These are phyloP conservation scores for Calliphora vomitoria DNA, from an alignment of 2,888 invertebrate species.

Conservation along the genomic window DNA sequence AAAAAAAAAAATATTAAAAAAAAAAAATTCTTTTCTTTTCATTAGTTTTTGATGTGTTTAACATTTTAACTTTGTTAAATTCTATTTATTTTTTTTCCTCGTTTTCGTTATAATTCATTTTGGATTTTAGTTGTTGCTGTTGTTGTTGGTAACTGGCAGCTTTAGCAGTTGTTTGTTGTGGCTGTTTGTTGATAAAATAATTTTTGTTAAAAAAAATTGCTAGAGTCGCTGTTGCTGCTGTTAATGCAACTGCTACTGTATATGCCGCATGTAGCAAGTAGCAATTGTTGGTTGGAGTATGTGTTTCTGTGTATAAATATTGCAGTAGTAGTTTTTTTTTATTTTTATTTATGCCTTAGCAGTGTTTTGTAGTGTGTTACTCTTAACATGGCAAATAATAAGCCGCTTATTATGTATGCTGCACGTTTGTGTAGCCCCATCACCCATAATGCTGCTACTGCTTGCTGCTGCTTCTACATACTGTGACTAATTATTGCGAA, in stretches of 20 bases:
- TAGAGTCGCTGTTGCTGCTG: slow-evolving; percentile 13
- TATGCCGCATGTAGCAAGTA: slow-evolving; percentile 40
- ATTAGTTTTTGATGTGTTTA: slow-evolving; percentile 71
- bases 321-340: slow-evolving; percentile 6
- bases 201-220: slow-evolving; percentile 31
- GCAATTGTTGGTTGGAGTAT: slow-evolving; percentile 18
- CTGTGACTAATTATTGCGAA: slow-evolving; percentile 72
- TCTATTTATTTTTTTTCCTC: slow-evolving; percentile 12
- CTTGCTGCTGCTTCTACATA: slow-evolving; percentile 52
- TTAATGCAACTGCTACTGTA: slow-evolving; percentile 36
- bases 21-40: slow-evolving; percentile 69
- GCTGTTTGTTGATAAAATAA: slow-evolving; percentile 40
- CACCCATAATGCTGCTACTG: not conserved
- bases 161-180: slow-evolving; percentile 16
- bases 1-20: slow-evolving; percentile 30
- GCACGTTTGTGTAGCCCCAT: slow-evolving; percentile 54
- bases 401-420: slow-evolving; percentile 60
- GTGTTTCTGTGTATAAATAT: not conserved
- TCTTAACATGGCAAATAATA: slow-evolving; percentile 44
- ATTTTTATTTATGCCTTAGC: too few species aligned
- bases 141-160: slow-evolving; percentile 8
- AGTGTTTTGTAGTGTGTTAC: not conserved
- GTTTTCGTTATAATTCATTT: slow-evolving; percentile 41
- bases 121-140: slow-evolving; percentile 31
- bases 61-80: slow-evolving; percentile 65